These are phyloP conservation scores for Mythimna loreyi DNA, from an alignment of 2,888 invertebrate species.

Conservation along the genomic window DNA sequence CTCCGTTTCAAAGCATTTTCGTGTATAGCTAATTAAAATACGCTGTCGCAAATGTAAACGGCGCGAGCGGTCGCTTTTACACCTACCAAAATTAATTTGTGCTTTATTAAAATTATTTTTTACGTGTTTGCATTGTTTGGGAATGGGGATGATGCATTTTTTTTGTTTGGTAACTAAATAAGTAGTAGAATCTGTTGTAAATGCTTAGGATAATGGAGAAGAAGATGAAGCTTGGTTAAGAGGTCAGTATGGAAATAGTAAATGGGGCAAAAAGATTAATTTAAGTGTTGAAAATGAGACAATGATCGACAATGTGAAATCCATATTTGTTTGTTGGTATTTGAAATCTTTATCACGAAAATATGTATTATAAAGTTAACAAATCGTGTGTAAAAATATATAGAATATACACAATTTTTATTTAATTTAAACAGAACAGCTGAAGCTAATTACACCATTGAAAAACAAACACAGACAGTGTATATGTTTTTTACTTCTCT, in stretches of 20 bases:
- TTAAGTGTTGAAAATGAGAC: no score
- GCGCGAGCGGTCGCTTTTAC: slow-evolving; percentile 75
- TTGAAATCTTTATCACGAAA: no score
- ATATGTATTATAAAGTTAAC: no score
- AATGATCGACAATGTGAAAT: no score
- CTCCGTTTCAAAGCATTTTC: slow-evolving; percentile 88
- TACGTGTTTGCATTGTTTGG: slow-evolving; percentile 61
- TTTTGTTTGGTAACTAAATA: neutral
- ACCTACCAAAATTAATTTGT: slow-evolving; percentile 76
- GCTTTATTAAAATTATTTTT: slow-evolving; percentile 82
- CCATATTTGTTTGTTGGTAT: no score
- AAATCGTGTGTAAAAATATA: no score
- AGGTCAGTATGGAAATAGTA: neutral
- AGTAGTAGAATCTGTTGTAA: neutral
- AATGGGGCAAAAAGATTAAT: no score
- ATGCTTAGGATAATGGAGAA: neutral
- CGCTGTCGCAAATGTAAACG: slow-evolving; percentile 83
- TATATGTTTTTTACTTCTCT: no score
- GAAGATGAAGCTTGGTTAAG: neutral
- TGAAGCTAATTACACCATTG: no score
- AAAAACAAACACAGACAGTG: no score
- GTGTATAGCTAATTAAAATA: slow-evolving; percentile 90
- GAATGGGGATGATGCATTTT: slow-evolving; percentile 13
- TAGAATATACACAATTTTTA: no score
- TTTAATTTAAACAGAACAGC: no score